A percentile compares a stretch with the other conserved stretches of the same genome.
These are phyloP conservation scores for Grammomys surdaster DNA, from an alignment of 2,113 vertebrate species.

Conservation along the genomic window DNA sequence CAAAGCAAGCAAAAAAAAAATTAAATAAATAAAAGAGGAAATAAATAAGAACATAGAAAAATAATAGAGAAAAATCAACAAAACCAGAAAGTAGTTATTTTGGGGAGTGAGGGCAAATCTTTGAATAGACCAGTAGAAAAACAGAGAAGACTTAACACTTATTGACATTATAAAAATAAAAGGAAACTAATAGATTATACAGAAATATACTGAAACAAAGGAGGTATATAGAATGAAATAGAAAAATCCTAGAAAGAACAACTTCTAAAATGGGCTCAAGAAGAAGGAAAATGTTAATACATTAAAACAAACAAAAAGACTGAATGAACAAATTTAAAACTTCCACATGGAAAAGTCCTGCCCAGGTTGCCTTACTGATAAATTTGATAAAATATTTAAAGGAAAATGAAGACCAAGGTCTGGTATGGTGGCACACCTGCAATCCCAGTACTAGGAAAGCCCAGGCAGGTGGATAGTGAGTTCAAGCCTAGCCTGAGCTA, in stretches of 20 bases:
- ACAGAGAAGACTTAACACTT: neutral
- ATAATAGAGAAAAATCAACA: neutral
- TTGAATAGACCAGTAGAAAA: constrained; percentile 28
- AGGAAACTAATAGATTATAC: neutral
- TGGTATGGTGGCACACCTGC: neutral
- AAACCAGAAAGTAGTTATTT: neutral
- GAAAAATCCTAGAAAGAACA: constrained; percentile 10
- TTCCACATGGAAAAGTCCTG: neutral
- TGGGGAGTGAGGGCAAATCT: neutral
- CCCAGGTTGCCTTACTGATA: neutral
- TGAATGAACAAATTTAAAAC: neutral
- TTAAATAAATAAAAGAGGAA: neutral
- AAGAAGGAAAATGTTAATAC: constrained; percentile 3
- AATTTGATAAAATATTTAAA: neutral
- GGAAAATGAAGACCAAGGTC: neutral
- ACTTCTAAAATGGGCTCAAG: constrained; percentile 11
- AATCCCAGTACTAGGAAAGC: neutral
- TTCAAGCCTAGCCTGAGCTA: neutral
- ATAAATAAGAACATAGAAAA: constrained; percentile 14
- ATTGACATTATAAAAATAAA: neutral
- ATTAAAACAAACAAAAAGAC: neutral
- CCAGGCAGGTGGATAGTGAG: neutral
- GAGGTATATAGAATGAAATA: neutral
- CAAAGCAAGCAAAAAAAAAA: neutral
- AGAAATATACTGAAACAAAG: constrained; percentile 16